Evolutionary conservation across 1,140 invertebrate species (phyloP).

Genomic region (Anastrepha obliqua): DNA sequence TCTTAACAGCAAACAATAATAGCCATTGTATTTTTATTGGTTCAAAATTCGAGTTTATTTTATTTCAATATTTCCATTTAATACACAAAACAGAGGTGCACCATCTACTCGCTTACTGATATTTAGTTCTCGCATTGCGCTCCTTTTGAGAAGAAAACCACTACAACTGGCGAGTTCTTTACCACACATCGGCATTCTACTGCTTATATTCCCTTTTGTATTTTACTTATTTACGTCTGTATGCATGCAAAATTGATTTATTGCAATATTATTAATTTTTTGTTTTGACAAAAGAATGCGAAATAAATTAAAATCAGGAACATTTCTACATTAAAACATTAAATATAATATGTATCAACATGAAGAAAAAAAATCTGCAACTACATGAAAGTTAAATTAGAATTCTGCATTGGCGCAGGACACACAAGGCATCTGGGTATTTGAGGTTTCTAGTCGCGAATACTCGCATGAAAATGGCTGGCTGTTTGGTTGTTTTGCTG

Average conservation of each 20-base stretch:
- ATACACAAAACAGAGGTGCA: too few species aligned
- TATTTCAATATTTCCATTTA: too few species aligned
- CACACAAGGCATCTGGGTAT: constrained; percentile 1
- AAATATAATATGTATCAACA: not conserved
- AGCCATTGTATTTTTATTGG: too few species aligned
- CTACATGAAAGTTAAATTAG: constrained; percentile 25
- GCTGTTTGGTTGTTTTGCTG: not conserved
- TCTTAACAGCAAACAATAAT: too few species aligned
- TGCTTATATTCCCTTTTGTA: not conserved
- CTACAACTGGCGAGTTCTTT: not conserved
- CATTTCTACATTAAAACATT: constrained; percentile 33
- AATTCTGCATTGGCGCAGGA: constrained; percentile 12
- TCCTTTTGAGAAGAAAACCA: too few species aligned
- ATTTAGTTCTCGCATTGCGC: too few species aligned
- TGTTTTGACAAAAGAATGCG: constrained; percentile 10
- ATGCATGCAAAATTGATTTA: constrained; percentile 8
- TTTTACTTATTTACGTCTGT: not conserved
- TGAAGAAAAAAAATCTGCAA: not conserved
- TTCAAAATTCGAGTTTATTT: too few species aligned
- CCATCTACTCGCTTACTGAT: too few species aligned
- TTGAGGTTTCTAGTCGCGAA: constrained; percentile 2
- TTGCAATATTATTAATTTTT: not conserved
- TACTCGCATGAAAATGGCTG: not conserved
- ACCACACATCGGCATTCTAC: not conserved
- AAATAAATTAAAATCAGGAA: constrained; percentile 17